Conservation (phyloP, 23 tunicate genomes). For the Ciona savignyi region DNA sequence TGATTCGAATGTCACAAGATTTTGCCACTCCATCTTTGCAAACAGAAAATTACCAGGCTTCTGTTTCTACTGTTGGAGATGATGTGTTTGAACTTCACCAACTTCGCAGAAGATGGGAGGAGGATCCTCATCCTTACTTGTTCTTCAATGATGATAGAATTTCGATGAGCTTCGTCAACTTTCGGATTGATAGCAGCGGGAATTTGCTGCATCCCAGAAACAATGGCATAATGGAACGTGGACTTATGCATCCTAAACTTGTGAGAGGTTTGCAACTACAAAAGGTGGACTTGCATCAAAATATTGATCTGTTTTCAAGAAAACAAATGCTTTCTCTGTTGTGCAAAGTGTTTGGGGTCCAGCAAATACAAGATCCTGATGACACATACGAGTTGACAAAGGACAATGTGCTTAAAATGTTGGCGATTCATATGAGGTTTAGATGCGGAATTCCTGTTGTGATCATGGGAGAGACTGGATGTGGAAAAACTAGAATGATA, state of each 20-base stretch:
- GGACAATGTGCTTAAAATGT: constrained; percentile 70
- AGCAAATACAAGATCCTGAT: constrained; percentile 32
- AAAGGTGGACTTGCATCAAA: constrained; percentile 34
- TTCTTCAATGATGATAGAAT: constrained; percentile 66
- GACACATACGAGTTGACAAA: constrained; percentile 70
- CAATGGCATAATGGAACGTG: constrained; percentile 9
- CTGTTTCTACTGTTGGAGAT: no score
- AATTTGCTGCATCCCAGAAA: constrained; percentile 47
- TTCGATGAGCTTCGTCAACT: constrained; percentile 46
- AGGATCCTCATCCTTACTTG: constrained; percentile 47
- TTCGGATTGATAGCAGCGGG: constrained; percentile 25
- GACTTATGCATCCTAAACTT: constrained; percentile 13
- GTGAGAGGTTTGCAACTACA: constrained; percentile 41
- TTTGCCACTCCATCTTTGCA: constrained; percentile 71
- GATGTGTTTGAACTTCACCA: constrained; percentile 25
- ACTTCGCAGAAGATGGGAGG: constrained; percentile 56
- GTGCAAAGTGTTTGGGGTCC: constrained; percentile 59
- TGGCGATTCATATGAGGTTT: constrained; percentile 92
- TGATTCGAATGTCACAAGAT: constrained; percentile 86
- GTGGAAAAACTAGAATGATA: no score
- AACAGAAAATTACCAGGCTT: not conserved
- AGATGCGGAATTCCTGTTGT: constrained; percentile 85
- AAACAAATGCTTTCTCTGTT: constrained; percentile 29
- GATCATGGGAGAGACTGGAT: constrained; percentile 93
- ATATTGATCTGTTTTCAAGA: constrained; percentile 39